A percentile compares a stretch with the other conserved stretches of the same genome.
Conservation (phyloP, 2,888 invertebrate species). For the Quadroppia sp. region DNA sequence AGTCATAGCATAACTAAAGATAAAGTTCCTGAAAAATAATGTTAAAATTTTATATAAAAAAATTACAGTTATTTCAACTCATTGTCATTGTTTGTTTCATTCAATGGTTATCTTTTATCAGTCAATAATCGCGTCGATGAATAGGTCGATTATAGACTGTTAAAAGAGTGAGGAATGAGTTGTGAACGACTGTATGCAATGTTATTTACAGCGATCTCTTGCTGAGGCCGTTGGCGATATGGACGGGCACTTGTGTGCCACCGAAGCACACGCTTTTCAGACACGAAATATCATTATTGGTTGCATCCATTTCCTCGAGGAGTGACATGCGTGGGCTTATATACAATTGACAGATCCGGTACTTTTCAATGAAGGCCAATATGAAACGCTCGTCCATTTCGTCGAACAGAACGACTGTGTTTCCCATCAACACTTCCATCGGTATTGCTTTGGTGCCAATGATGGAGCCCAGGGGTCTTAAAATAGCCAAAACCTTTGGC, state of each 20-base stretch:
- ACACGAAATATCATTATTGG: conserved; percentile 8
- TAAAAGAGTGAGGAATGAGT: too few relatives aligned
- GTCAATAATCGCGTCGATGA: too few relatives aligned
- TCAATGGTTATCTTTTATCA: too few relatives aligned
- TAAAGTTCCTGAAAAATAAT: too few relatives aligned
- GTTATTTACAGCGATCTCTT: not conserved
- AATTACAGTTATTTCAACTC: too few relatives aligned
- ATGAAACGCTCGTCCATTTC: not conserved
- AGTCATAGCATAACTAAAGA: conserved; percentile 1
- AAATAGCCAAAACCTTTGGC: too few relatives aligned
- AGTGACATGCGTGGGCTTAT: not conserved
- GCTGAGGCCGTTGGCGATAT: not conserved
- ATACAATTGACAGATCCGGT: not conserved
- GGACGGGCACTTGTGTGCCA: not conserved
- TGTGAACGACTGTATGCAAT: too few relatives aligned
- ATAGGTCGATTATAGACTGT: too few relatives aligned
- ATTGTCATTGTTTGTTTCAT: too few relatives aligned
- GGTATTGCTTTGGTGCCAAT: not conserved
- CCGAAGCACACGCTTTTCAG: not conserved
- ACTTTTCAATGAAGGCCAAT: not conserved
- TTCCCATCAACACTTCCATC: too few relatives aligned
- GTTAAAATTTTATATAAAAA: too few relatives aligned
- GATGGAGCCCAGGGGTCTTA: not conserved
- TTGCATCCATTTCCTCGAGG: not conserved
- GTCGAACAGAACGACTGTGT: not conserved